Evolutionary conservation across 2,888 invertebrate species (phyloP).

Genomic region (Mesochorus sp.): DNA sequence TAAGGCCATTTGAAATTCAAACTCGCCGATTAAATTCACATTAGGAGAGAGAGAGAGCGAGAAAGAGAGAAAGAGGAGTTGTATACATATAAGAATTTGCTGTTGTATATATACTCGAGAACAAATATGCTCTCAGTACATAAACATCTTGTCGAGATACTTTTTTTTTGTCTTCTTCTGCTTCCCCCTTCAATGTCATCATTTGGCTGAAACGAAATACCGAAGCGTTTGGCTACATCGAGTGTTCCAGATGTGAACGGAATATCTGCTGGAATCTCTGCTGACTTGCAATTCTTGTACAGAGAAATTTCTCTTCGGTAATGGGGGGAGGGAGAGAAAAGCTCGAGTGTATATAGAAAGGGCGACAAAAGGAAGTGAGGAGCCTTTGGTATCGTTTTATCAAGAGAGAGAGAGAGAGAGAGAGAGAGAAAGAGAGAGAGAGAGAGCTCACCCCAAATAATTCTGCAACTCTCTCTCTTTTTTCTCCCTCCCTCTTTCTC

Average conservation of each 20-base stretch:
- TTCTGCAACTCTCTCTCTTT: too few relatives aligned
- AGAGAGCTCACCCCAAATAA: too few relatives aligned
- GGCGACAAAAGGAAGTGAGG: background rate
- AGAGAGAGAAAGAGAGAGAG: too few relatives aligned
- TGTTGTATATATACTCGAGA: slow-evolving; percentile 26
- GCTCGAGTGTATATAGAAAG: background rate
- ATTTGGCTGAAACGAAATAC: slow-evolving; percentile 32
- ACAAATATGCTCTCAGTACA: slow-evolving; percentile 22
- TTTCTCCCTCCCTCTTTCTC: too few relatives aligned
- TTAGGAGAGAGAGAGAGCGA: slow-evolving; percentile 75
- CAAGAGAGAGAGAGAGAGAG: too few relatives aligned
- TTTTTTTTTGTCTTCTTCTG: slow-evolving; percentile 31
- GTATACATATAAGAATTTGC: slow-evolving; percentile 10
- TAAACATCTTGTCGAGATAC: background rate
- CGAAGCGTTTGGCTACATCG: background rate
- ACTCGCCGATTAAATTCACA: slow-evolving; percentile 80
- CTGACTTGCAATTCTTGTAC: slow-evolving; percentile 1
- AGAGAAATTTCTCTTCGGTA: background rate
- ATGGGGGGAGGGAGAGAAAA: background rate
- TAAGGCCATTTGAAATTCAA: slow-evolving; percentile 78
- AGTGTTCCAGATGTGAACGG: slow-evolving; percentile 2
- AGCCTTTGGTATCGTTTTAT: too few relatives aligned
- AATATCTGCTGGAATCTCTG: slow-evolving; percentile 11
- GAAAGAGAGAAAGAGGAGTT: slow-evolving; percentile 4
- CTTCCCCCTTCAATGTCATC: background rate